These are phyloP conservation scores for Agonopterix heracliana DNA, from an alignment of 2,888 invertebrate species.

Conservation along the genomic window DNA sequence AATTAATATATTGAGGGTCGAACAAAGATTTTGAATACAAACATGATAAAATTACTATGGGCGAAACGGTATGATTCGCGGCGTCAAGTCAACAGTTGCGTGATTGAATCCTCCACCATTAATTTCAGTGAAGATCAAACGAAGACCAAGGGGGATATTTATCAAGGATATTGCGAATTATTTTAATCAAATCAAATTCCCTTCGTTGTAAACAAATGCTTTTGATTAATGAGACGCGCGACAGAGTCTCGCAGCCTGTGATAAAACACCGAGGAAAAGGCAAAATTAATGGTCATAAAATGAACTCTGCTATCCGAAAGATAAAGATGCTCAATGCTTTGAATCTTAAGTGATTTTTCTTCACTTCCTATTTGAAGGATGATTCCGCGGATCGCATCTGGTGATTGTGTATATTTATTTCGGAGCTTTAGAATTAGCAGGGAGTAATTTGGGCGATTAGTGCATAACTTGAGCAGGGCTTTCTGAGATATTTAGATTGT, in stretches of 20 bases:
- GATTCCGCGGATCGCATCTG: conserved; percentile 64
- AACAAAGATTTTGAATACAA: too few relatives aligned
- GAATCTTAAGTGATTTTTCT: conserved; percentile 73
- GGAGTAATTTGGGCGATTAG: conserved; percentile 55
- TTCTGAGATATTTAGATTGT: conserved; percentile 69
- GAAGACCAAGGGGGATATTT: conserved; percentile 76
- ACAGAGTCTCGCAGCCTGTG: conserved; percentile 72
- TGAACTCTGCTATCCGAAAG: conserved; percentile 74
- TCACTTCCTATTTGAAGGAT: conserved; percentile 60
- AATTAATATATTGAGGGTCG: too few relatives aligned
- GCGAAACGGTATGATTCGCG: conserved; percentile 15
- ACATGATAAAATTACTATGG: too few relatives aligned
- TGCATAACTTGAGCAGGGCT: conserved; percentile 49
- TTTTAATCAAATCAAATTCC: conserved; percentile 77
- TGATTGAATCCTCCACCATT: conserved; percentile 75
- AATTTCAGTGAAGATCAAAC: conserved; percentile 74
- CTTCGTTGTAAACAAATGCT: conserved; percentile 77
- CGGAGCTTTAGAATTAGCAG: conserved; percentile 42
- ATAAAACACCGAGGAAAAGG: conserved; percentile 73
- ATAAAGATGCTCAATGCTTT: conserved; percentile 73
- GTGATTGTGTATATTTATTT: conserved; percentile 66
- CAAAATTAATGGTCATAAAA: conserved; percentile 77
- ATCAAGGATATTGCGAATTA: conserved; percentile 77
- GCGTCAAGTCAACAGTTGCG: conserved; percentile 53
- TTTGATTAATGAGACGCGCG: conserved; percentile 76